Evolutionary conservation across 2,113 vertebrate species (phyloP).

Genomic region (Gymnarchus niloticus): DNA sequence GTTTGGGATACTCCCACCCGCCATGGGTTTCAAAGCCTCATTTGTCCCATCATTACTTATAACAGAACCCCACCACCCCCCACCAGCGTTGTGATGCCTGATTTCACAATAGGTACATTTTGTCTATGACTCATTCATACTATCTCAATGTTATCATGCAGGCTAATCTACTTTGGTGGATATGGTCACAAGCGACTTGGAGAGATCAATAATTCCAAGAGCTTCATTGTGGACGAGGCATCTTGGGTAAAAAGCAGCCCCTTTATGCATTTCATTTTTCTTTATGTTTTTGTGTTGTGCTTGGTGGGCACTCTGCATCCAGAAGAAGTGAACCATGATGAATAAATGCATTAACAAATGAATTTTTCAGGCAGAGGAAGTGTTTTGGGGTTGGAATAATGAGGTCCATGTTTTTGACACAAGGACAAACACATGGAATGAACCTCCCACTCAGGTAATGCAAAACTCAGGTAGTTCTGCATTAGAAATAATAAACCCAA

Average conservation of each 20-base stretch:
- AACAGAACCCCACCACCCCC: background rate
- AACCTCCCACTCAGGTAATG: constrained; percentile 74
- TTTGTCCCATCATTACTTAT: background rate
- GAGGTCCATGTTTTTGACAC: constrained; percentile 90
- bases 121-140: background rate
- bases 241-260: constrained; percentile 73
- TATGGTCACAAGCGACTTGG: constrained; percentile 82
- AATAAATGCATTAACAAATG: background rate
- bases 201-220: constrained; percentile 67
- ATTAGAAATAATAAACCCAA: background rate
- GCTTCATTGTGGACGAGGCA: constrained; percentile 84
- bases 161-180: constrained; percentile 89
- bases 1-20: too few relatives aligned
- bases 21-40: too few relatives aligned
- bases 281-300: background rate
- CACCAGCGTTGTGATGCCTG: background rate
- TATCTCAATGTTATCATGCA: constrained; percentile 43
- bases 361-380: constrained; percentile 68
- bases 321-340: background rate
- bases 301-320: background rate
- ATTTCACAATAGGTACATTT: background rate
- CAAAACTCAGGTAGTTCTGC: background rate
- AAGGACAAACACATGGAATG: constrained; percentile 69
- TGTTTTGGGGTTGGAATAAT: constrained; percentile 95
- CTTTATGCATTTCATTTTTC: background rate